phyloP scores from a whole-genome alignment of 2,113 vertebrate species.

The Carlito syrichta region DNA sequence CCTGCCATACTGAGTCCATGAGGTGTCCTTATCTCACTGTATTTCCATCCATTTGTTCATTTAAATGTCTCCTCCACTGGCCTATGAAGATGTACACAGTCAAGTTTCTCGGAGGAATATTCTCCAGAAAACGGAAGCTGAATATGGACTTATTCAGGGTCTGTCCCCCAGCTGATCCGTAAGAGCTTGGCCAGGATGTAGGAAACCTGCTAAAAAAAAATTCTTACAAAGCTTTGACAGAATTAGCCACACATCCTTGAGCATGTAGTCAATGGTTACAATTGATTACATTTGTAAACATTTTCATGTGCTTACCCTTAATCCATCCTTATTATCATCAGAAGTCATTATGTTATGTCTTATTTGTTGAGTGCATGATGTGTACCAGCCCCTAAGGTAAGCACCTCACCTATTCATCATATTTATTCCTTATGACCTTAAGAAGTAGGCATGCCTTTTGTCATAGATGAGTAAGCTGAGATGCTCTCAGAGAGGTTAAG shows the following conservation, averaged over 20 bases:
- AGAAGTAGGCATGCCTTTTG: not conserved
- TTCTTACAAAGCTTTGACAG: accelerated
- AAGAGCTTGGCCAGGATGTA: not conserved
- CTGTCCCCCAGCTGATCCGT: not conserved
- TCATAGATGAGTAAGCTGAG: not conserved
- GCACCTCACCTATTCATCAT: not conserved
- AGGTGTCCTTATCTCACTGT: not conserved
- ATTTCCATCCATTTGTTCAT: not conserved
- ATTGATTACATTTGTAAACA: not conserved
- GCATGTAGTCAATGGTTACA: accelerated
- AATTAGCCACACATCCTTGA: not conserved
- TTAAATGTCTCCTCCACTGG: not conserved
- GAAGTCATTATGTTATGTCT: too few species aligned
- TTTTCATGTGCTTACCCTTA: not conserved
- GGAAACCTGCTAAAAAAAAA: not conserved
- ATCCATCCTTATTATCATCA: too few species aligned
- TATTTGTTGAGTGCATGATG: not conserved
- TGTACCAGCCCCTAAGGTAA: not conserved
- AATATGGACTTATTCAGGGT: not conserved
- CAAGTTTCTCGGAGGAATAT: not conserved
- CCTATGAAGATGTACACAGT: not conserved
- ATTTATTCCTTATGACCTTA: not conserved
- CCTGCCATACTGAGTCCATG: not conserved
- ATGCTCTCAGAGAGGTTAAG: not conserved
- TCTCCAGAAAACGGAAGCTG: not conserved